Evolutionary conservation across 2,888 invertebrate genomes (phyloP), one percentile per base, ranked within the genome.

Genomic region (Leptinotarsa haldemani): DNA sequence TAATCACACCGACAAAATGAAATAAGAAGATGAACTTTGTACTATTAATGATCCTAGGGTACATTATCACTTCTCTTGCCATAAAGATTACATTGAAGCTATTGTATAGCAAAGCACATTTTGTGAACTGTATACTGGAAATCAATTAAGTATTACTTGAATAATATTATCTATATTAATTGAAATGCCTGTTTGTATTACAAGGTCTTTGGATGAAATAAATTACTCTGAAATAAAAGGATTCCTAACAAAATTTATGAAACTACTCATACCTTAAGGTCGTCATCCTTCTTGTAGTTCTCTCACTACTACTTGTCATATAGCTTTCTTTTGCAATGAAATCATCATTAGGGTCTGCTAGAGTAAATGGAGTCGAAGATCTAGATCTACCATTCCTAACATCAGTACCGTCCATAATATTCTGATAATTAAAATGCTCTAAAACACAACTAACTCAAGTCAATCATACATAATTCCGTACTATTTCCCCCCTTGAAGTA

Each of bases 311-410:
- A 56, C 82, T 81, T 73, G 82, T 82, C 22, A 82, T 82, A 76
- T 83, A 79, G 76, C 82, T 83, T 56, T 78, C 78, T 63, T 71
- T 80, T 22, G 20, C 56, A 25, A 56, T 56, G 4, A 22, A 56
- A 22, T 22, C 56, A 20, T 12, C 22, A 15, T 20, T 89, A 81
- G 87, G 89, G 71, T 90, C 90, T 78, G 90, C 88, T 78, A 90
- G 88, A 80, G 90, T 85, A 84, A 92, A 92, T 78, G 93, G 93
- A 82, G 93, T 93, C 84, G 91, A 92, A 52, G 93, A 93, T 81
- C 93, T 90, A 82, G 93, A 93, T 71, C 82, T 84, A 86, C 92
- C 30, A n/a, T n/a, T 61, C 12, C 61, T 61, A 40, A 16, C 30
- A 12, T 61, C 61, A 30, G 30, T 61, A 40, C n/a, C n/a, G 4